Evolutionary conservation across 2,113 vertebrate genomes (phyloP), one percentile per base, ranked within the genome.

Genomic region (Catharus bicknelli): DNA sequence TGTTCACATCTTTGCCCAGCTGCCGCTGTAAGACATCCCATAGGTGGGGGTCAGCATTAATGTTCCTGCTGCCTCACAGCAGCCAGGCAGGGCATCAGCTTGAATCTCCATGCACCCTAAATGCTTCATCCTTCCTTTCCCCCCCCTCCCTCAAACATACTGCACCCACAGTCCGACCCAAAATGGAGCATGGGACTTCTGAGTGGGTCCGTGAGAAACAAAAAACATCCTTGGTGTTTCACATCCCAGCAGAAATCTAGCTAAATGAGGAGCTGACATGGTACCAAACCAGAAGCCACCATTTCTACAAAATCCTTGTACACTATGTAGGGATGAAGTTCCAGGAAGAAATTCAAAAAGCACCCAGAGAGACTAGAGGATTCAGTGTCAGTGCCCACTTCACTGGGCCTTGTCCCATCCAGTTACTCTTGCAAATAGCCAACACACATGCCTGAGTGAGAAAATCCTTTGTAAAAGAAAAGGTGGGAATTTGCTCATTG

Each of bases 361-460:
- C 59, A 69, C 30, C 23, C 20, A 13, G 19, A 29, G 23, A 86
- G n/a, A 66, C 25, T 4, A 3, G 10, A 86, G 8, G n/a, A 22
- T 12, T 77, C 54, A 1, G 22, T 27, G 12, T 50, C 6, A 1
- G 17, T 88, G 34, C 21, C 32, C 27, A 36, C 18, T 30, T 93
- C 43, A 26, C 47, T 11, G 36, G 55, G 32, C n/a, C 25, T 76
- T 58, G 76, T 86, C 47, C 47, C 21, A 69, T 58, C 3, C 57
- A 64, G 15, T 26, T 82, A n/a, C 36, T 67, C 63, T 72, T 77
- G 68, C 59, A 66, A 74, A 51, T 34, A 51, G 1, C 5, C 51
- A 67, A 14, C 4, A 2, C 4, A 17, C 0, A 1, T 30, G 3
- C 27, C 48, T 13, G 3, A 75, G 27, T 23, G 29, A 74, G 34